phyloP scores from a whole-genome alignment of 2,888 invertebrate genomes.

The Acanthacorydalis orientalis region DNA sequence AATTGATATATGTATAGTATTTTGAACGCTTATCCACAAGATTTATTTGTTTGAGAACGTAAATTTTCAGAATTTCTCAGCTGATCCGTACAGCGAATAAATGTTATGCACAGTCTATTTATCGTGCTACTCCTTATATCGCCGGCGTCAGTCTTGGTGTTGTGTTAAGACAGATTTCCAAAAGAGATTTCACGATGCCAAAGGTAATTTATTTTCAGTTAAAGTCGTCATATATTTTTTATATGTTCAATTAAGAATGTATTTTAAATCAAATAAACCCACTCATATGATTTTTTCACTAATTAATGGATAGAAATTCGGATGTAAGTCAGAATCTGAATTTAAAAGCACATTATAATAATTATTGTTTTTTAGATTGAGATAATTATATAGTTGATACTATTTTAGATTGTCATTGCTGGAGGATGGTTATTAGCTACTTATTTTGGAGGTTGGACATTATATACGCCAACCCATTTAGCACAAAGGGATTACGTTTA shows the following conservation, averaged over 20 bases:
- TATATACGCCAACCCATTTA: conserved; percentile 41
- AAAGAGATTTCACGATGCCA: conserved; percentile 16
- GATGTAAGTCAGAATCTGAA: not conserved
- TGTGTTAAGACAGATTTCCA: conserved; percentile 27
- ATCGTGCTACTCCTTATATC: conserved; percentile 48
- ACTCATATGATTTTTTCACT: conserved; percentile 8
- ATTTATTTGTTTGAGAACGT: not conserved
- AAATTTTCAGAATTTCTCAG: conserved; percentile 40
- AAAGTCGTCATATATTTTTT: not conserved
- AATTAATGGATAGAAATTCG: conserved; percentile 23
- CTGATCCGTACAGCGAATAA: conserved; percentile 49
- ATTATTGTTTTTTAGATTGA: conserved; percentile 15
- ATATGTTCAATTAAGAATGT: not conserved
- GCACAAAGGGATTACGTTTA: conserved; percentile 42
- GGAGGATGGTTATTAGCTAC: conserved; percentile 37
- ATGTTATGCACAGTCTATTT: conserved; percentile 40
- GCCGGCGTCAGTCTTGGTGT: conserved; percentile 45
- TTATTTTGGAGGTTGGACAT: conserved; percentile 31
- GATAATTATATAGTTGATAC: not conserved
- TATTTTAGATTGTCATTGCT: conserved; percentile 27
- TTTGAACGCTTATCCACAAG: too few species aligned
- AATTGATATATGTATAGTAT: too few species aligned
- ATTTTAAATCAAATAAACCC: not conserved
- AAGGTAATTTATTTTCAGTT: conserved; percentile 17
- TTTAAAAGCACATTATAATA: conserved; percentile 18